phyloP scores from a whole-genome alignment of 2,113 vertebrate species.

The Clupea harengus region DNA sequence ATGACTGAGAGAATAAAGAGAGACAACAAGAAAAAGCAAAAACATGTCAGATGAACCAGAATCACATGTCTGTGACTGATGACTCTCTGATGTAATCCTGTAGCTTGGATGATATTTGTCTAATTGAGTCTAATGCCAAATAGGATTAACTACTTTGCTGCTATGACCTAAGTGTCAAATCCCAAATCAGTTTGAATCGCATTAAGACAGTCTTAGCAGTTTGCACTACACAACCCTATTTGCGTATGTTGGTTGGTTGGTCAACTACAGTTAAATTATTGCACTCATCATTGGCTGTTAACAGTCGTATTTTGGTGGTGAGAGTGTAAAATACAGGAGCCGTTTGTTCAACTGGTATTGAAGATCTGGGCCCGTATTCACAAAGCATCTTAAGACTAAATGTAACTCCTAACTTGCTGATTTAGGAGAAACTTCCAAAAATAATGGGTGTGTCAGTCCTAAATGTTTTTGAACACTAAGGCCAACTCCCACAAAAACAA shows the following conservation, averaged over 20 bases:
- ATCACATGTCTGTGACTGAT: background rate
- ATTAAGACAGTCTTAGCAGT: background rate
- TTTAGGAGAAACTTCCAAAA: too few species aligned
- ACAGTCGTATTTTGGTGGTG: too few species aligned
- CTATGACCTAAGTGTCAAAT: background rate
- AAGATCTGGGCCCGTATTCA: too few species aligned
- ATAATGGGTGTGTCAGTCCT: too few species aligned
- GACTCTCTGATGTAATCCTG: background rate
- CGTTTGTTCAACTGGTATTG: too few species aligned
- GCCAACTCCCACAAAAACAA: too few species aligned
- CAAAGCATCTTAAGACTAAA: too few species aligned
- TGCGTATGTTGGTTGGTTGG: background rate
- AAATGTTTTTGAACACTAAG: too few species aligned
- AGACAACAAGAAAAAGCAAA: background rate
- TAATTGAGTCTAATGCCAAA: background rate
- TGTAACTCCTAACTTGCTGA: too few species aligned
- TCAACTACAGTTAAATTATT: background rate
- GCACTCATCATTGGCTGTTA: background rate
- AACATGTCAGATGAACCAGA: background rate
- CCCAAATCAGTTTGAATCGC: background rate
- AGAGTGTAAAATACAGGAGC: too few species aligned
- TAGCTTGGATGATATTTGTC: background rate
- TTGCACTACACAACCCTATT: background rate
- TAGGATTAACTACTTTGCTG: background rate
- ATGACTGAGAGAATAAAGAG: background rate